Base-by-base conservation (phyloP, 1,140 invertebrate species). In the Venturia canescens region DNA sequence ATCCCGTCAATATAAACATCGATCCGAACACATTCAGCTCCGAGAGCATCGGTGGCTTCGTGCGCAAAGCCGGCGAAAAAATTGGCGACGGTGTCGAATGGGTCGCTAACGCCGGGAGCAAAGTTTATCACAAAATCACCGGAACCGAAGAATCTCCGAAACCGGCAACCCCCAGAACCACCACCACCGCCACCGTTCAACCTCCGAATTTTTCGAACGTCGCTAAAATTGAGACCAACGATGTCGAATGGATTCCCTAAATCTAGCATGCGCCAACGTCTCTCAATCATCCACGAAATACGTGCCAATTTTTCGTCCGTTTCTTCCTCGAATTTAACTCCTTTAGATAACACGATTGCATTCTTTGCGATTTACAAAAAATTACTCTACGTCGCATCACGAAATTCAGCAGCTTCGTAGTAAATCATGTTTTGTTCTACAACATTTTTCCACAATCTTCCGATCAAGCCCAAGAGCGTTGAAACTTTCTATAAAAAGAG, bases 21-120 rank as follows among this genome's bases (percentile, higher is more conserved):
- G 94, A 97, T 82, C 94, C 95, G 0, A 92, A 95, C 6, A 97
- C 96, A 0, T 96, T 97, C 86, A 95, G 94, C 0, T 92, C 95
- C 0, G 93, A 95, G 76, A 95, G 94, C 83, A 92, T 96, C n/a
- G 95, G 94, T 0, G 93, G 93, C 11, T 94, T 93, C 1, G 94
- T 96, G 0, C 92, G 94, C 38, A 96, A 95, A 88, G 95, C 95
- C 44, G 96, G 96, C 0, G 94, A 94, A 67, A 95, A 94, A 85
- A 92, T 96, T 34, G 95, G 95, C 31, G 93, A 94, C 82, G 94
- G 94, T 0, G 92, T 94, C 13, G 92, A 94, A 80, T 93, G 92
- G 87, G 90, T 93, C 6, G 92, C 92, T 0, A 89, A 92, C 0
- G 89, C 92, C 0, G 92, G 93, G 3, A 93, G 93, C 76, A 92